Base-by-base conservation (phyloP, 2,113 vertebrate genomes). In the Thomomys bottae region DNA sequence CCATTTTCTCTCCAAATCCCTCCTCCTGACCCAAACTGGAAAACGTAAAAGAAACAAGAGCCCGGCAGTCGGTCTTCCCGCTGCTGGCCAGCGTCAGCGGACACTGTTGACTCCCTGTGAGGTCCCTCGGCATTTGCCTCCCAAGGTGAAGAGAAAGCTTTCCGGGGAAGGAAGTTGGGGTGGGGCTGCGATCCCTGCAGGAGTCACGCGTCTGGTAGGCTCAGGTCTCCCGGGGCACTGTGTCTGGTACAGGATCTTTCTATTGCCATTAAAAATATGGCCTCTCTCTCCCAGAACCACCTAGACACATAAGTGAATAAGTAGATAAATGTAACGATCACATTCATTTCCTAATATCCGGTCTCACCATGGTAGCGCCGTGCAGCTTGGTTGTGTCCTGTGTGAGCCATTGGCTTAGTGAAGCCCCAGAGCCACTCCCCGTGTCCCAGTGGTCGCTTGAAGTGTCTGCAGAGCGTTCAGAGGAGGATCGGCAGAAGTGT, bases 121-220 rank as follows among this genome's bases (percentile, higher is more conserved):
- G 30, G 45, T 81, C 73, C 15, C 3, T 64, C 67, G 34, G 89
- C 68, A 71, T 89, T 92, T 92, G 54, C 92, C 73, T 89, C 78
- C 59, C 40, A 67, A 85, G 66, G 82, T 82, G 78, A 20, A 84
- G 70, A 94, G 93, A 42, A 26, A 54, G 42, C 38, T 82, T 84
- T 76, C 38, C 20, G 42, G 68, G 78, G 42, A 76, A 83, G 36
- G 59, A 86, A 63, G 71, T n/a, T n/a, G n/a, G n/a, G n/a, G n/a
- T n/a, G n/a, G n/a, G n/a, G n/a, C n/a, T n/a, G n/a, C n/a, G n/a
- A n/a, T n/a, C n/a, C n/a, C n/a, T 45, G 45, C 45, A 45, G 45
- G 6, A 45, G 45, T 45, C 45, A 11, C 6, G 45, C 45, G 11
- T 11, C 45, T 57, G 77, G 77, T 57, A 72, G 17, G 45, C 11